phyloP scores from a whole-genome alignment of 1,140 invertebrate genomes.

The Atta colombica region DNA sequence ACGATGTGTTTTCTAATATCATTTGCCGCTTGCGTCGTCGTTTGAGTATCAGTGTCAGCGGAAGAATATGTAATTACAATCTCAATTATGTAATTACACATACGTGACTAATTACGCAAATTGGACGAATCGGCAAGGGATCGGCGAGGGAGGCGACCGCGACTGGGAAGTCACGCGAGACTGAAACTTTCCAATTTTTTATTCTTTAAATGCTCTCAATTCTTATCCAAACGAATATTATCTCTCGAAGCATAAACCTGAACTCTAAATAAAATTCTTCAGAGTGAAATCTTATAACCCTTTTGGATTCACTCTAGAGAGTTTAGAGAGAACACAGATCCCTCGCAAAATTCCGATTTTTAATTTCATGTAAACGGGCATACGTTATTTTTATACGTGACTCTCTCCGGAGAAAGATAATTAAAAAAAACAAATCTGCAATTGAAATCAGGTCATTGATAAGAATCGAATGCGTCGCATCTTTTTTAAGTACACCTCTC shows the following conservation, averaged over 20 bases:
- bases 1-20: constrained; percentile 17
- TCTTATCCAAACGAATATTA: not conserved
- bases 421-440: constrained; percentile 1
- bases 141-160: constrained; percentile 18
- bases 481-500: not conserved
- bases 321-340: no score
- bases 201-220: not conserved
- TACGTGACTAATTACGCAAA: constrained; percentile 55
- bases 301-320: no score
- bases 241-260: not conserved
- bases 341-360: not conserved
- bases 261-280: no score
- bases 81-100: constrained; percentile 21
- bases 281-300: no score
- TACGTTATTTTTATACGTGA: not conserved
- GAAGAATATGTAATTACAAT: constrained; percentile 27
- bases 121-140: constrained; percentile 15
- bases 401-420: not conserved
- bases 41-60: constrained; percentile 23
- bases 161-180: constrained; percentile 14
- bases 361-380: not conserved
- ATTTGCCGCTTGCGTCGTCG: constrained; percentile 18
- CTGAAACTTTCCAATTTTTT: constrained; percentile 40
- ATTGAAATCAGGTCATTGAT: not conserved
- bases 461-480: not conserved